A percentile compares a stretch with the other conserved stretches of the same genome.
phyloP scores from a whole-genome alignment of 2,888 invertebrate species.

The Coenonympha glycerion region DNA sequence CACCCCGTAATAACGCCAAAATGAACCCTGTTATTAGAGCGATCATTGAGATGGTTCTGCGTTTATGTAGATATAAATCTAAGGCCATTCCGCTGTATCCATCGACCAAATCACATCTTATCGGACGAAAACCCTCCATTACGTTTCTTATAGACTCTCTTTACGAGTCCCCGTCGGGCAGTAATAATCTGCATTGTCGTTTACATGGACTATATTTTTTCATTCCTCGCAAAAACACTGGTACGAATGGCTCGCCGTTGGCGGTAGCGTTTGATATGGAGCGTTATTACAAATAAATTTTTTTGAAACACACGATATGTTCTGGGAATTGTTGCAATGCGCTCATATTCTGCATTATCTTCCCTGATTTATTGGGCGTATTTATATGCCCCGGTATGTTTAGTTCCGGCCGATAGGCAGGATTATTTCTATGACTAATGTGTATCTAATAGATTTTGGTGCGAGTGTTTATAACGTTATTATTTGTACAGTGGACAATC shows the following conservation, averaged over 20 bases:
- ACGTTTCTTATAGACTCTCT: constrained; percentile 52
- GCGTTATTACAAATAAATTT: constrained; percentile 44
- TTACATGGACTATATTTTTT: constrained; percentile 62
- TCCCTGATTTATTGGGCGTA: constrained; percentile 17
- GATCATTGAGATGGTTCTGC: constrained; percentile 46
- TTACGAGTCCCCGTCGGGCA: constrained; percentile 56
- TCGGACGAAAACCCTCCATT: constrained; percentile 40
- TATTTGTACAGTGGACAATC: constrained; percentile 17
- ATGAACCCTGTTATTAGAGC: constrained; percentile 54
- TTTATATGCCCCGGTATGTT: constrained; percentile 8
- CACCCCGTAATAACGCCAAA: constrained; percentile 58
- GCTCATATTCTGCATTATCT: constrained; percentile 44
- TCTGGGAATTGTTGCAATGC: constrained; percentile 42
- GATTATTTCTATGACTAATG: constrained; percentile 9
- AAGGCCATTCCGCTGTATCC: constrained; percentile 26
- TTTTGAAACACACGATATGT: constrained; percentile 41
- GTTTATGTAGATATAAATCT: constrained; percentile 22
- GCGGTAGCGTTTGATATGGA: constrained; percentile 48
- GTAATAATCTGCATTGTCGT: constrained; percentile 66
- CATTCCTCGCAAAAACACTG: constrained; percentile 47
- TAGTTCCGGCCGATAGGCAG: constrained; percentile 1
- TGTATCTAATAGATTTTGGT: constrained; percentile 15
- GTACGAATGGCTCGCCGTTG: constrained; percentile 46
- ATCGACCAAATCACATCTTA: constrained; percentile 39
- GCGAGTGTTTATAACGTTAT: constrained; percentile 32